Evolutionary conservation across 2,888 invertebrate genomes (phyloP).

Genomic region (Epinotia brunnichana): DNA sequence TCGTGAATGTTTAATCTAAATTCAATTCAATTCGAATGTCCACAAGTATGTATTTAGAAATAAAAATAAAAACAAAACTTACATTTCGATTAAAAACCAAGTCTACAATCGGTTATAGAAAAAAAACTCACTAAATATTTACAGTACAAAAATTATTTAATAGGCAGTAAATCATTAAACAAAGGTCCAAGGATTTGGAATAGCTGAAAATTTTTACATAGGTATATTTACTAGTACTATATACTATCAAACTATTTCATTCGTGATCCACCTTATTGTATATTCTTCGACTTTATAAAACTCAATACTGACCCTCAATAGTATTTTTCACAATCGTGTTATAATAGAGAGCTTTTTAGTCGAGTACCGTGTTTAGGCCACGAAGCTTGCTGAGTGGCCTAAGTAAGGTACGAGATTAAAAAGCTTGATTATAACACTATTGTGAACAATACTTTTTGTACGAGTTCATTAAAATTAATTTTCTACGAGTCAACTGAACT

Average conservation of each 20-base stretch:
- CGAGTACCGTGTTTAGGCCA: no score
- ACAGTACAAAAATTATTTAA: constrained; percentile 33
- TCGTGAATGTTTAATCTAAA: not conserved
- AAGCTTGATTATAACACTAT: no score
- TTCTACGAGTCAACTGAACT: no score
- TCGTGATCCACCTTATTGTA: not conserved
- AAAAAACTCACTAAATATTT: constrained; percentile 33
- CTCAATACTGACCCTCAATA: not conserved
- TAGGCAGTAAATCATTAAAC: constrained; percentile 38
- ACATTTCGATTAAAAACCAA: constrained; percentile 2
- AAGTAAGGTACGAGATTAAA: no score
- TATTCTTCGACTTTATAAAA: not conserved
- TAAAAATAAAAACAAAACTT: constrained; percentile 11
- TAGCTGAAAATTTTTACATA: constrained; percentile 16
- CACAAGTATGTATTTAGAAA: not conserved
- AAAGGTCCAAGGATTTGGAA: constrained; percentile 19
- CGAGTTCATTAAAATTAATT: no score
- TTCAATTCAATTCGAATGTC: not conserved
- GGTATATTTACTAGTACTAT: not conserved
- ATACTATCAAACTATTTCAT: constrained; percentile 12
- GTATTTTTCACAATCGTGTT: no score
- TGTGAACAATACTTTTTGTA: no score
- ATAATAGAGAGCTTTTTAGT: no score
- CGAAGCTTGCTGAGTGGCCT: no score
- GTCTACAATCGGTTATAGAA: constrained; percentile 4